These are phyloP conservation scores for Agelastica alni DNA, from an alignment of 2,888 invertebrate species.

Conservation along the genomic window DNA sequence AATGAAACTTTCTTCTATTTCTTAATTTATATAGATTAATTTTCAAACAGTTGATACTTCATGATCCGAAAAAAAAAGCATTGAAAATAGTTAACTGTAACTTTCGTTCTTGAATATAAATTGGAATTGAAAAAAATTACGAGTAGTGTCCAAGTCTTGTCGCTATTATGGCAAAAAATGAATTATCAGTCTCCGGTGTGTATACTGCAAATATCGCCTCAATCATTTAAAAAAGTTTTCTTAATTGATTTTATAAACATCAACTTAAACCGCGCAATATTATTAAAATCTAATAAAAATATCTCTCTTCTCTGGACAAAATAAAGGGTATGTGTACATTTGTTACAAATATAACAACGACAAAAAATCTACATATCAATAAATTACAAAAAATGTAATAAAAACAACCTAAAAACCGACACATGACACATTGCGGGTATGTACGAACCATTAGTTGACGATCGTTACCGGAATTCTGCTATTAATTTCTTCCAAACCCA, in stretches of 20 bases:
- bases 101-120: too few relatives aligned
- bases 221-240: neutral
- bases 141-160: too few relatives aligned
- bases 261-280: conserved; percentile 10
- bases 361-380: conserved; percentile 26
- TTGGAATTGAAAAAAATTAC: too few relatives aligned
- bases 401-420: conserved; percentile 27
- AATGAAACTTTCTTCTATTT: too few relatives aligned
- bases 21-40: too few relatives aligned
- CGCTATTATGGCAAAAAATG: too few relatives aligned
- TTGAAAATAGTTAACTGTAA: too few relatives aligned
- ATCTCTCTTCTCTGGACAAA: conserved; percentile 23
- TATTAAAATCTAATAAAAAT: conserved; percentile 28
- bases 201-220: neutral
- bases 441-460: conserved; percentile 17
- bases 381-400: conserved; percentile 24
- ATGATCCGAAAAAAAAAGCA: neutral
- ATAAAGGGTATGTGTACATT: conserved; percentile 25
- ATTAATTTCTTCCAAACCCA: conserved; percentile 23
- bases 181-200: too few relatives aligned
- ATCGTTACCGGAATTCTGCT: conserved; percentile 14
- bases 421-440: conserved; percentile 16
- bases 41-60: too few relatives aligned
- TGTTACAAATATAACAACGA: conserved; percentile 30
- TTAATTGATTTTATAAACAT: conserved; percentile 8